Conservation (phyloP, 2,888 invertebrate genomes). For the Zaprionus bogoriensis region DNA sequence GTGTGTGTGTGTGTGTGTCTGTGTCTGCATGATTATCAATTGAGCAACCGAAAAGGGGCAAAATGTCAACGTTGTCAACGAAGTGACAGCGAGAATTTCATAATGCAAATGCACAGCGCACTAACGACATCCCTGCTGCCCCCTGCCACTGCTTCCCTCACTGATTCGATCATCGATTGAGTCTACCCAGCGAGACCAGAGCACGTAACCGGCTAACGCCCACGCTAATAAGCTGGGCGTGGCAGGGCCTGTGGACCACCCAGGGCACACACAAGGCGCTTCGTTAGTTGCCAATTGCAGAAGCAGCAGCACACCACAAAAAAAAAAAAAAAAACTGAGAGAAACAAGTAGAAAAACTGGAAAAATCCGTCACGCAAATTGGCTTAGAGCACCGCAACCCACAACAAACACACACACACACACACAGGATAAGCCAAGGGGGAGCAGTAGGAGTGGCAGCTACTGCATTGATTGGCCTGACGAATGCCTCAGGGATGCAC, state of each 20-base stretch:
- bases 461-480: conserved; percentile 44
- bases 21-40: too few relatives aligned
- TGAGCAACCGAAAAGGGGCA: neutral
- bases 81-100: conserved; percentile 29
- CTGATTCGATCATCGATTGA: neutral
- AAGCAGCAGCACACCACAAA: too few relatives aligned
- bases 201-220: conserved; percentile 27
- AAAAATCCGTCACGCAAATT: conserved; percentile 53
- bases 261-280: conserved; percentile 11
- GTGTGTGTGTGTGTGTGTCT: too few relatives aligned
- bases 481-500: conserved; percentile 32
- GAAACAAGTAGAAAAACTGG: neutral
- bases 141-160: neutral
- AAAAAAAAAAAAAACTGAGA: neutral
- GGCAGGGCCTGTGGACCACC: conserved; percentile 38
- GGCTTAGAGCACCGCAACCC: conserved; percentile 32
- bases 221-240: conserved; percentile 61
- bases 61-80: conserved; percentile 46
- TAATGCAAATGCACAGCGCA: conserved; percentile 31
- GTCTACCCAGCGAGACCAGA: neutral
- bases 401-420: neutral
- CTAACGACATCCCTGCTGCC: neutral
- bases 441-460: neutral
- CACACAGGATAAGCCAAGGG: neutral
- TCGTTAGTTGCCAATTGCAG: conserved; percentile 51